These are phyloP conservation scores for Paraescarpia echinospica DNA, from an alignment of 1,140 invertebrate species.

Conservation along the genomic window DNA sequence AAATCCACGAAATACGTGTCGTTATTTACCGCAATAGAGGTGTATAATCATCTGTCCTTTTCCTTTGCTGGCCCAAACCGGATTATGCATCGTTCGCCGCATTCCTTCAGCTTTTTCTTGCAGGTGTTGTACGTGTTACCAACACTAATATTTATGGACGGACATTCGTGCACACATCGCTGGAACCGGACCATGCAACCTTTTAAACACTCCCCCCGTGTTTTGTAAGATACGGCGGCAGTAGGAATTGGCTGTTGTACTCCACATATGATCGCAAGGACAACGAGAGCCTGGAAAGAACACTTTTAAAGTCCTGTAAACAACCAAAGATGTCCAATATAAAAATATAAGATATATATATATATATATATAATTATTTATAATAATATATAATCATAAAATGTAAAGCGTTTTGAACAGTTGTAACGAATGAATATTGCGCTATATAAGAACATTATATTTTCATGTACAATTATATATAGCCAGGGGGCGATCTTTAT, in stretches of 20 bases:
- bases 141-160: not conserved
- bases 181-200: not conserved
- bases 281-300: not conserved
- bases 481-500: no score
- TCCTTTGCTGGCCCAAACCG: not conserved
- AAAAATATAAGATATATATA: no score
- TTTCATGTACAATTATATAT: no score
- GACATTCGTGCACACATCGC: not conserved
- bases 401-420: no score
- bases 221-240: not conserved
- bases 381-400: not conserved
- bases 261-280: not conserved
- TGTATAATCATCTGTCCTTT: not conserved
- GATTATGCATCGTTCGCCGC: not conserved
- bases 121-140: not conserved
- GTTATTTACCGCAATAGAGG: no score
- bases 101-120: not conserved
- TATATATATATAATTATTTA: no score
- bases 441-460: no score
- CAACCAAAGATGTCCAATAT: no score
- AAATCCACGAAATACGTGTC: not conserved
- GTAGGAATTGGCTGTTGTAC: not conserved
- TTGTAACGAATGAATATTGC: no score
- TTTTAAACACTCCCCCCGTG: not conserved
- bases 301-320: not conserved